Evolutionary conservation across 2,797 vertebrate genomes (phyloP), one percentile per base, ranked within the genome.

Genomic region (Neosalanx taihuensis): DNA sequence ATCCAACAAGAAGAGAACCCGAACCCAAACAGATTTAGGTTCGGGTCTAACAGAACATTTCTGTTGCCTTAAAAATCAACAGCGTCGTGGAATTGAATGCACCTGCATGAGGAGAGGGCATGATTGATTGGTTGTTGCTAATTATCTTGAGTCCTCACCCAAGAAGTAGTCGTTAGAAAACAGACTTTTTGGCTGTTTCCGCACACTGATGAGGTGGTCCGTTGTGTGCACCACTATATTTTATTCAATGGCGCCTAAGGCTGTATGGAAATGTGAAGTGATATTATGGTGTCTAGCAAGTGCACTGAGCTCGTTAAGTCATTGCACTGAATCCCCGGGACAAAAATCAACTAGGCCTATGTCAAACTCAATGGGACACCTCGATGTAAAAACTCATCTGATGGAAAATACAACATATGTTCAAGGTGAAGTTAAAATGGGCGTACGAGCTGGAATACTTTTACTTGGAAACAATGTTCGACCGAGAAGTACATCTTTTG

Each of bases 191-290:
- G 56, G 61, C 26, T 56, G 75, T 72, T 71, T 33, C 10, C 1
- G 29, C 73, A 69, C 51, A 59, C 71, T 74, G 69, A 46, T 76
- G 51, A 71, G 64, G 31, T 64, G 31, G 13, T 59, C 58, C 62
- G 58, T 29, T 62, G 70, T 23, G 63, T 72, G 71, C 26, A 33
- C 63, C 73, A 68, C 18, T 67, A 64, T 37, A 20, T 72, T 67
- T 76, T 18, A 57, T 77, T 65, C 49, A 79, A 93, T 91, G 91
- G 89, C 84, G 64, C 73, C 46, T 69, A 46, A 63, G 29, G 64
- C 41, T 30, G 79, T 7, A 3, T 20, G 74, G 63, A 58, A 7
- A 0, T 33, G 10, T 53, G 64, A 1, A 3, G 0, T 74, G 70
- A 67, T 84, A 59, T 30, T 80, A 7, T 82, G 64, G 68, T 65